Evolutionary conservation across 2,888 invertebrate species (phyloP), one percentile per base, ranked within the genome.

Genomic region (Phyllotreta striolata): DNA sequence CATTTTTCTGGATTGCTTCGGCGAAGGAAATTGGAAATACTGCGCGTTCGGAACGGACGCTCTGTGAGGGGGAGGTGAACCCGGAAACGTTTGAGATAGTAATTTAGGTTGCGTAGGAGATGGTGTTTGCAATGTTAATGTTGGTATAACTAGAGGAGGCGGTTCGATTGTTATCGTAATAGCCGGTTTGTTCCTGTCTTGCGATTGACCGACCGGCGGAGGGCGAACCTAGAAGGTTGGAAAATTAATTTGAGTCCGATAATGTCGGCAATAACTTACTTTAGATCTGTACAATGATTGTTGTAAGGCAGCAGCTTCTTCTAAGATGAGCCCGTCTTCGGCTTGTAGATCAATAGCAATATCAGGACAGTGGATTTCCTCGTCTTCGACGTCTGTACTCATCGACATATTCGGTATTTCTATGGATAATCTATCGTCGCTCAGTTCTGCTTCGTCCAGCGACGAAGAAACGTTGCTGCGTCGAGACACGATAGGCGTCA

Each of bases 41-140:
- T 73, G 69, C 57, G 76, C 73, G 61, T 75, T 70, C 39, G 70
- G 63, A 35, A 55, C 6, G 5, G 60, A 49, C 3, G 70, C 80
- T 67, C 84, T 76, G 66, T 84, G 84, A 3, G 86, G 86, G 14
- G 87, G 86, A 5, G 87, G 87, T 14, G 87, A 86, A 3, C 73
- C 72, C 0, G 84, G 85, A 66, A 83, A 82, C 64, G 83, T 77
- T 3, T 82, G 76, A 55, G 82, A 77, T 3, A 84, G 83, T 13
- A 81, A 73, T 38, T 79, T 79, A 5, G 86, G 84, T 41, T 85
- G 87, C 0, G 89, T 89, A 10, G 91, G 90, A 2, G 90, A 90
- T 0, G 90, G 87, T 51, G 89, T 85, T 80, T 90, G 87, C 60
- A 91, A 84, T 0, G 85, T 87, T 24, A 91, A 79, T 9, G 86